These are phyloP conservation scores for Haemorhous mexicanus DNA, from an alignment of 2,113 vertebrate genomes.

Conservation along the genomic window DNA sequence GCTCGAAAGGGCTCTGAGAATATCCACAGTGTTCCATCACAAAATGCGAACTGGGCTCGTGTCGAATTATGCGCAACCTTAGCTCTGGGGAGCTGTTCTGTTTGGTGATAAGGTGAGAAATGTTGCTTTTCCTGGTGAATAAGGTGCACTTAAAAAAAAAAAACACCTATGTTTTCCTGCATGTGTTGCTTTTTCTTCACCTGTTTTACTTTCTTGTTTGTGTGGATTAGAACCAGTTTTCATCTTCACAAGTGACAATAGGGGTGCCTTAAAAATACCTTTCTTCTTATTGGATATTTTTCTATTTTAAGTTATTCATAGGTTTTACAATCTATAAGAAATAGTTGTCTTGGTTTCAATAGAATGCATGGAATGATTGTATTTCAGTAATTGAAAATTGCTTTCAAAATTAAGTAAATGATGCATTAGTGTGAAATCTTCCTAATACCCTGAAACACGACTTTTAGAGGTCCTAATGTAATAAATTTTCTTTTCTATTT, in stretches of 20 bases:
- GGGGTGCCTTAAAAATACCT: not conserved
- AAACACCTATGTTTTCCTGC: rapidly evolving
- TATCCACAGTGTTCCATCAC: rapidly evolving
- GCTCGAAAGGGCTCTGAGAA: not conserved
- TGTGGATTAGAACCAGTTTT: not conserved
- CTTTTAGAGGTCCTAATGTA: not conserved
- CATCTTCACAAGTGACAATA: not conserved
- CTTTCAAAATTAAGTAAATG: not conserved
- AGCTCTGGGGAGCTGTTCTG: no score
- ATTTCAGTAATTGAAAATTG: not conserved
- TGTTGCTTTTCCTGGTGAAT: rapidly evolving
- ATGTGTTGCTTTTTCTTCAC: not conserved
- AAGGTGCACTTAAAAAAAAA: no score
- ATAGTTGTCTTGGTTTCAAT: not conserved
- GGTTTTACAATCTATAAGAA: not conserved
- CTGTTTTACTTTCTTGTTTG: not conserved
- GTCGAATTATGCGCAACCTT: rapidly evolving
- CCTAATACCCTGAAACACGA: not conserved
- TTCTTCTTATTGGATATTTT: not conserved
- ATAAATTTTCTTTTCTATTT: not conserved
- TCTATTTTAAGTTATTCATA: not conserved
- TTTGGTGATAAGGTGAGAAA: not conserved
- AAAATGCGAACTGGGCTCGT: rapidly evolving
- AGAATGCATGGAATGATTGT: not conserved
- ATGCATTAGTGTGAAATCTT: not conserved